A percentile compares a stretch with the other conserved stretches of the same genome.
Evolutionary conservation across 2,888 invertebrate genomes (phyloP).

Genomic region (Hirtodrosophila histrioides): DNA sequence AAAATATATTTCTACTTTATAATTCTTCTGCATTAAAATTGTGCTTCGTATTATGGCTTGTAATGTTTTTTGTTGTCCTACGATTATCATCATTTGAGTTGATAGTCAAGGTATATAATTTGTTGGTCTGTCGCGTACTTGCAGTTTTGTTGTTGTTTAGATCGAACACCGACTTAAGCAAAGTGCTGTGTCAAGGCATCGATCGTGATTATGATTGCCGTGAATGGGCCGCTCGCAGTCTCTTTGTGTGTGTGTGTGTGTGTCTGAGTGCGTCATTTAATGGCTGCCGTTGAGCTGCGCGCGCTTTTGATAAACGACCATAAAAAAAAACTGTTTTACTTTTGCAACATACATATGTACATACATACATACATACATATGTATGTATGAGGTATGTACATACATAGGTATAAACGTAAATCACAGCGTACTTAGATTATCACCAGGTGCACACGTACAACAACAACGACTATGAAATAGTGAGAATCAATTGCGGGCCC

Average conservation of each 20-base stretch:
- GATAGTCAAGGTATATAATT: too few relatives aligned
- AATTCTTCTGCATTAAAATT: too few relatives aligned
- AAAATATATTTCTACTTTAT: too few relatives aligned
- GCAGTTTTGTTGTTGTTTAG: too few relatives aligned
- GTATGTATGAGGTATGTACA: background rate
- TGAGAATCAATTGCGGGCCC: background rate
- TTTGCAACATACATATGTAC: slow-evolving; percentile 1
- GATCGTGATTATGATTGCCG: too few relatives aligned
- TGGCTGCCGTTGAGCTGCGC: slow-evolving; percentile 38
- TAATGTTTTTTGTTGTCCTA: too few relatives aligned
- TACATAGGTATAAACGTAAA: slow-evolving; percentile 16
- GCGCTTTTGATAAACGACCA: slow-evolving; percentile 50
- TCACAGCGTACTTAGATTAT: slow-evolving; percentile 48
- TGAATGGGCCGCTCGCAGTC: slow-evolving; percentile 3
- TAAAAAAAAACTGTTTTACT: slow-evolving; percentile 30
- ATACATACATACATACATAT: background rate
- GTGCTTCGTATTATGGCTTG: too few relatives aligned
- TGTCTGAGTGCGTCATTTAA: slow-evolving; percentile 39
- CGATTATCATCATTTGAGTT: too few relatives aligned
- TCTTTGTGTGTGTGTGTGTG: slow-evolving; percentile 7
- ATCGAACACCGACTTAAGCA: too few relatives aligned
- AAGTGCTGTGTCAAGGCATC: too few relatives aligned
- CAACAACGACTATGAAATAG: slow-evolving; percentile 2
- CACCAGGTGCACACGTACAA: slow-evolving; percentile 45
- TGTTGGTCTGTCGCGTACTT: too few relatives aligned